phyloP scores from a whole-genome alignment of 2,888 invertebrate genomes.

The Crossocerus cetratus region DNA sequence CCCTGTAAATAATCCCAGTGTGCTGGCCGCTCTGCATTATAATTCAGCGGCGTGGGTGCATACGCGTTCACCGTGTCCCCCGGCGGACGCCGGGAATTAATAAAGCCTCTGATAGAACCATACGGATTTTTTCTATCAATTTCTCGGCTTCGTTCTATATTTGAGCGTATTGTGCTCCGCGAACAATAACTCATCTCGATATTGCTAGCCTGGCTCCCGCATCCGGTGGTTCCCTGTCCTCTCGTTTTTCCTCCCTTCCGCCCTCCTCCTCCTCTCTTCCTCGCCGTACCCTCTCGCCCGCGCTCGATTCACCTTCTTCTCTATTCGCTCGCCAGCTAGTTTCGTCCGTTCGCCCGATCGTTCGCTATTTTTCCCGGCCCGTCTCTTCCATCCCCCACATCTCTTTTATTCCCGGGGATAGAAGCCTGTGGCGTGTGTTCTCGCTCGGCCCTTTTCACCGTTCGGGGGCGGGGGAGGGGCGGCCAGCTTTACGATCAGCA shows the following conservation, averaged over 20 bases:
- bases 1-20: too few species aligned
- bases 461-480: background rate
- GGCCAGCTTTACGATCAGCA: slow-evolving; percentile 51
- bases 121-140: slow-evolving; percentile 67
- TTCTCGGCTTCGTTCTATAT: slow-evolving; percentile 68
- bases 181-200: slow-evolving; percentile 73
- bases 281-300: background rate
- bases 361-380: slow-evolving; percentile 5
- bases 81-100: slow-evolving; percentile 52
- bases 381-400: slow-evolving; percentile 33
- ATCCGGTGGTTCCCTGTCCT: slow-evolving; percentile 44
- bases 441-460: background rate
- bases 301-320: background rate
- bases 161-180: slow-evolving; percentile 69
- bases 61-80: too few species aligned
- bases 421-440: background rate
- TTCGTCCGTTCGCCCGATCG: slow-evolving; percentile 18
- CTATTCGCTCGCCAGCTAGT: slow-evolving; percentile 14
- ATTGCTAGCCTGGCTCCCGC: slow-evolving; percentile 63
- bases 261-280: background rate
- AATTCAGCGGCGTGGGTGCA: too few species aligned
- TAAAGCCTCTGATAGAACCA: slow-evolving; percentile 57
- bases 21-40: too few species aligned
- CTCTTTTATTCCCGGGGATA: background rate
- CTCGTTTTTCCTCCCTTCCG: slow-evolving; percentile 16